phyloP scores from a whole-genome alignment of 2,113 vertebrate species.

The Oryctolagus cuniculus region DNA sequence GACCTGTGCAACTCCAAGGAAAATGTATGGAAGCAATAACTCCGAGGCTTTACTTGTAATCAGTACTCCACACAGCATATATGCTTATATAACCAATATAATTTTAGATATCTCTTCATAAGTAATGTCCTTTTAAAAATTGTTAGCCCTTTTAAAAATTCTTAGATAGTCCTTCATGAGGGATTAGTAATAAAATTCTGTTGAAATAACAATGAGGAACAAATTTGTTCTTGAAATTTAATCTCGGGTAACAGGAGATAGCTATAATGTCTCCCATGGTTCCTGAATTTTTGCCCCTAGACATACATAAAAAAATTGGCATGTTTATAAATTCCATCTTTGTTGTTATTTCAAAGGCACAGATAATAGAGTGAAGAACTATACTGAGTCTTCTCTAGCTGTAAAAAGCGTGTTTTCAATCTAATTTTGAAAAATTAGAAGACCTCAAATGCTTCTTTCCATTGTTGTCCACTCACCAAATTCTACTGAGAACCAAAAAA shows the following conservation, averaged over 20 bases:
- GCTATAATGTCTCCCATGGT: not conserved
- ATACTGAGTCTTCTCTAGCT: not conserved
- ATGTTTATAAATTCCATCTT: slow-evolving; percentile 31
- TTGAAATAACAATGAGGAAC: slow-evolving; percentile 26
- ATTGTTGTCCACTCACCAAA: not conserved
- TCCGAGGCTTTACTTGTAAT: not conserved
- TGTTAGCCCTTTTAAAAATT: not conserved
- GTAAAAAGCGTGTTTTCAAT: slow-evolving; percentile 21
- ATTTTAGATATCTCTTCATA: not conserved
- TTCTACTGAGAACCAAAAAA: not conserved
- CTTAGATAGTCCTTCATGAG: not conserved
- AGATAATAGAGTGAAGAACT: not conserved
- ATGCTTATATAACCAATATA: not conserved
- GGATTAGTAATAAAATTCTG: slow-evolving; percentile 22
- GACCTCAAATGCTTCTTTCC: not conserved
- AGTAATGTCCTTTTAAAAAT: slow-evolving; percentile 21
- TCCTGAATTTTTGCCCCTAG: slow-evolving; percentile 11
- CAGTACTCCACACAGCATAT: not conserved
- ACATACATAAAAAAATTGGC: slow-evolving; percentile 39
- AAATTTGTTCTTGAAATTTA: slow-evolving; percentile 43
- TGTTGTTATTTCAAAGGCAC: slow-evolving; percentile 30
- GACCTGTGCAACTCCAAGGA: not conserved
- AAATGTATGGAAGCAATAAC: not conserved
- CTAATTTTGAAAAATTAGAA: slow-evolving; percentile 17
- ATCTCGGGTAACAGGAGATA: not conserved